Base-by-base conservation (phyloP, 2,888 invertebrate genomes). In the Lasioglossum malachurum region DNA sequence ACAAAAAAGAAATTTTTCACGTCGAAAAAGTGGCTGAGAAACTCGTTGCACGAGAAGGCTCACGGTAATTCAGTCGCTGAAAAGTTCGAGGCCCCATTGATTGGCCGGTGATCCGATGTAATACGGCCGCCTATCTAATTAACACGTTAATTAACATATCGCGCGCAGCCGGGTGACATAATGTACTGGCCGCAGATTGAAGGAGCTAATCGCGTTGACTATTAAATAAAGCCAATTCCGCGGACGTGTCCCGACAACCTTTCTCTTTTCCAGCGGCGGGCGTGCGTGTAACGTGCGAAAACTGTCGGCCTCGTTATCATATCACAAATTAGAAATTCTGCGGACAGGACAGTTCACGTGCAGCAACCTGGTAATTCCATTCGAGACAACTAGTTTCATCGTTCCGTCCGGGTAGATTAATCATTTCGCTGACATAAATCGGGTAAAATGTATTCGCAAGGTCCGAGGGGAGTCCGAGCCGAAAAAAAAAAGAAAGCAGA, bases 391-490 rank as follows among this genome's bases (percentile, higher is more conserved):
- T 71, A 71, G 38, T 41, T 71, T 14, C 71, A 41, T 71, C 41
- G 79, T 76, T 71, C 49, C 81, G 64, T 53, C 76, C 76, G 23
- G 16, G 64, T n/a, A 80, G 87, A 87, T 83, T 85, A 83, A 83
- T 85, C 83, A 79, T 79, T 69, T 46, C 72, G 67, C 73, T 85
- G 85, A 76, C 83, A 76, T 79, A 79, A 79, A 83, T 83, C 85
- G 79, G 83, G 79, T 76, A 76, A 79, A 83, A 84, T 79, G 38
- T 78, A 46, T 78, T 46, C 69, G 69, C 74, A 60, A 31, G 74
- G 67, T 84, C 53, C 78, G 53, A 14, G 67, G 16, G 77, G 7
- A 19, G 60, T 1, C 27, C 16, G 49, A 10, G n/a, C 16, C 41
- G 8, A 14, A n/a, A 67, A 16, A 16, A 31, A 53, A 60, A 35